Percentiles rank a stretch among this genome's conserved stretches.
phyloP scores from a whole-genome alignment of 2,113 vertebrate species.

The Ciconia stormi region DNA sequence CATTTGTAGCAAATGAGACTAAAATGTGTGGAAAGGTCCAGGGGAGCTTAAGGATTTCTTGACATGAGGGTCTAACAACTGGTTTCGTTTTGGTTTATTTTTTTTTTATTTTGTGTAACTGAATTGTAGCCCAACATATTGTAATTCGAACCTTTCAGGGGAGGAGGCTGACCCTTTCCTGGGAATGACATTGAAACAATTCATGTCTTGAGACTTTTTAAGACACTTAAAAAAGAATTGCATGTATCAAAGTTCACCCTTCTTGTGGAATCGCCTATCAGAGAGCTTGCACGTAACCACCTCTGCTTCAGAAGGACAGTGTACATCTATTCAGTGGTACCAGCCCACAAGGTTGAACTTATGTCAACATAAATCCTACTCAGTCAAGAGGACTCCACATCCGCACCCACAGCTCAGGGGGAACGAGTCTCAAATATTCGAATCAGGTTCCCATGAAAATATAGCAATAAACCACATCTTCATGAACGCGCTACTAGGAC shows the following conservation, averaged over 20 bases:
- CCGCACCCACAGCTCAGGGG: background rate
- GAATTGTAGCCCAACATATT: background rate
- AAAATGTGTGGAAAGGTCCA: background rate
- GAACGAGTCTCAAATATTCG: background rate
- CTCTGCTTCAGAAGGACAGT: background rate
- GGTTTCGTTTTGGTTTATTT: background rate
- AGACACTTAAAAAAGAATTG: background rate
- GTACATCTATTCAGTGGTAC: background rate
- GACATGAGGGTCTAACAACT: background rate
- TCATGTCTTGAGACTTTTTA: background rate
- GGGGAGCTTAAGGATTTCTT: background rate
- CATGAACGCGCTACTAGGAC: background rate
- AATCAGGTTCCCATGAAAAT: background rate
- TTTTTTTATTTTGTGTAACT: background rate
- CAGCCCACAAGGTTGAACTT: background rate
- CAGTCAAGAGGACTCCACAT: background rate
- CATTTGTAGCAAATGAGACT: background rate
- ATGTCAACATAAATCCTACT: background rate
- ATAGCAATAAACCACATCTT: background rate
- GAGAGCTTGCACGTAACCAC: fast-evolving
- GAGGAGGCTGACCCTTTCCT: background rate
- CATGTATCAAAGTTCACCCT: background rate
- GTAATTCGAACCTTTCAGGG: background rate
- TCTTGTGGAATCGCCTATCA: background rate
- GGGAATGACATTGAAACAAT: background rate